These are phyloP conservation scores for Ibycter americanus DNA, from an alignment of 2,797 vertebrate species.

Conservation along the genomic window DNA sequence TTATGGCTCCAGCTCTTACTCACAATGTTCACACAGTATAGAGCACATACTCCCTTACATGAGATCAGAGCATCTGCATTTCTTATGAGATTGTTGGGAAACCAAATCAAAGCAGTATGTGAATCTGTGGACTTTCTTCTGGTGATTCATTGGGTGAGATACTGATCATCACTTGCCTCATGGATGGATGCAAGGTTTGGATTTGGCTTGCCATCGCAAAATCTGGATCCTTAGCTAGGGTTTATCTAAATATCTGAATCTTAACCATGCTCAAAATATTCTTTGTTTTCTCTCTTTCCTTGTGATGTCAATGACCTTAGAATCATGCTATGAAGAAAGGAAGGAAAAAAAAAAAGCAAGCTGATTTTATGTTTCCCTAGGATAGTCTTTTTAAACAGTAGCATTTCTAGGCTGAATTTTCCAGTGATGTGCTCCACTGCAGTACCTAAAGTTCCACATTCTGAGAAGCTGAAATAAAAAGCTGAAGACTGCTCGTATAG, in stretches of 20 bases:
- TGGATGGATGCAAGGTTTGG: neutral
- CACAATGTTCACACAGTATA: rapidly evolving
- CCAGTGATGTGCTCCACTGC: slow-evolving; percentile 1
- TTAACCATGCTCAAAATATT: neutral
- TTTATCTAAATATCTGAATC: neutral
- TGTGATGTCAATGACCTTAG: neutral
- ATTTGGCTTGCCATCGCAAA: neutral
- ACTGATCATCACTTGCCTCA: neutral
- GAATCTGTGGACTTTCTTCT: neutral
- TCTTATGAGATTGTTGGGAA: neutral
- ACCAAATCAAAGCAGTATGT: neutral
- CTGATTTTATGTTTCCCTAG: neutral
- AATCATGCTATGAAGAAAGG: neutral
- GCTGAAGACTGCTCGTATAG: slow-evolving; percentile 49
- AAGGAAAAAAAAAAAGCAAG: neutral
- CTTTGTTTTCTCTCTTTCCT: neutral
- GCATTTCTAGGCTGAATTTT: slow-evolving; percentile 42
- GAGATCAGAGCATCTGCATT: neutral
- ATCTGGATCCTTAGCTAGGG: neutral
- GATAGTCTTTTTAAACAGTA: neutral
- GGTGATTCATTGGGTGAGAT: neutral
- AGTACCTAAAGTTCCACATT: slow-evolving; percentile 51
- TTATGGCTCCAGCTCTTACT: neutral
- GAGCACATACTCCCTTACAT: rapidly evolving
- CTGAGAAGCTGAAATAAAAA: slow-evolving; percentile 62